Conservation (phyloP, 2,113 vertebrate species). For the Nothobranchius kuhntae region DNA sequence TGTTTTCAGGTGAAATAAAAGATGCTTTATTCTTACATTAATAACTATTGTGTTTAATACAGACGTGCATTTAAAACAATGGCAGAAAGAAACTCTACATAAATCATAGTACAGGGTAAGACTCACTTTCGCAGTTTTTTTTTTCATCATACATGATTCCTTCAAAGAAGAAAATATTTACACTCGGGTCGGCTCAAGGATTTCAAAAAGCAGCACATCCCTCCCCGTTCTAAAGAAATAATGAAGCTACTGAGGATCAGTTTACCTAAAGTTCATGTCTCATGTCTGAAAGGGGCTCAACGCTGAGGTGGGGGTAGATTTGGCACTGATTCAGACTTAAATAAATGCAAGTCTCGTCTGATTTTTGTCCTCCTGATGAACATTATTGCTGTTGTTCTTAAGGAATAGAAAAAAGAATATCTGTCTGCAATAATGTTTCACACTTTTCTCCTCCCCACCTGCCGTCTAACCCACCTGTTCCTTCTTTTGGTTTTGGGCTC, state of each 20-base stretch:
- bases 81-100: too few relatives aligned
- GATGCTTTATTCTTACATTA: too few relatives aligned
- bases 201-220: too few relatives aligned
- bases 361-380: conserved; percentile 41
- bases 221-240: too few relatives aligned
- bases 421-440: conserved; percentile 62
- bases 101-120: too few relatives aligned
- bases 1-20: too few relatives aligned
- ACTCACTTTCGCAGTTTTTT: too few relatives aligned
- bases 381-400: conserved; percentile 58
- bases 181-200: too few relatives aligned
- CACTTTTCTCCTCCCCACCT: conserved; percentile 57
- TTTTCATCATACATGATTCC: too few relatives aligned
- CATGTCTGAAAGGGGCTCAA: background rate
- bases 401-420: background rate
- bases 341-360: conserved; percentile 5
- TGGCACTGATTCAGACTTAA: background rate
- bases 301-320: background rate
- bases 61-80: background rate
- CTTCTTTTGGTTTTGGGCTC: conserved; percentile 62
- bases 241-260: too few relatives aligned
- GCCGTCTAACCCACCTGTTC: conserved; percentile 59
- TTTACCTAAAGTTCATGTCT: background rate
- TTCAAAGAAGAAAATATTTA: too few relatives aligned
- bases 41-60: too few relatives aligned